Conservation (phyloP, 2,888 invertebrate genomes). For the Hartigia nigra region DNA sequence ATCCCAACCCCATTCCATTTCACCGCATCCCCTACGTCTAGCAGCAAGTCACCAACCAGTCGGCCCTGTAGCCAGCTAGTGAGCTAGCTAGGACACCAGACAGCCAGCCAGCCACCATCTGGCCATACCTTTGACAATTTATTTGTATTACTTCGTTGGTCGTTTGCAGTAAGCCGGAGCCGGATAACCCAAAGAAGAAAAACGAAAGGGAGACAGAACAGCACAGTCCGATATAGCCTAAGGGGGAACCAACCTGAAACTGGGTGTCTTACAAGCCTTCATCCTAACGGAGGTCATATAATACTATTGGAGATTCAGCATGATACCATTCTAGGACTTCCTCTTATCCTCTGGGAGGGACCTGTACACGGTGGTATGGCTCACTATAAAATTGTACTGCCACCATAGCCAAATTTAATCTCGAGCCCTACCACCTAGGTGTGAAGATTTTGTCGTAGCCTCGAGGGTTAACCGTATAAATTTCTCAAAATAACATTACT, state of each 20-base stretch:
- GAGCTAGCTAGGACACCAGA: not conserved
- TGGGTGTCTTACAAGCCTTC: not conserved
- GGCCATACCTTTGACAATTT: constrained; percentile 54
- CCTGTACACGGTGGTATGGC: not conserved
- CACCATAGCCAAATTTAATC: not conserved
- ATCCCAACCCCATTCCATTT: constrained; percentile 44
- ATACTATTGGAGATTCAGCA: not conserved
- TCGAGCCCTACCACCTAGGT: not conserved
- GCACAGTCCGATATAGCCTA: not conserved
- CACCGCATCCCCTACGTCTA: constrained; percentile 33
- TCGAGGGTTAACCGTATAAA: constrained; percentile 22
- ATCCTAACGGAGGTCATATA: not conserved
- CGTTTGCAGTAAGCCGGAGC: constrained; percentile 34
- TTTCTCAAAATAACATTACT: constrained; percentile 35
- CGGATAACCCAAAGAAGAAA: constrained; percentile 4
- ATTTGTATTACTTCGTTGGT: constrained; percentile 51
- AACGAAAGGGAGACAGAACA: not conserved
- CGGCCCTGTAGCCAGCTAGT: not conserved
- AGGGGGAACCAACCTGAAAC: not conserved
- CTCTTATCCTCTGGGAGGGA: not conserved
- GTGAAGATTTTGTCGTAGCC: not conserved
- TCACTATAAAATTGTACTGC: not conserved
- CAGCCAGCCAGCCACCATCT: constrained; percentile 50
- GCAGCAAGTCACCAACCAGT: not conserved
- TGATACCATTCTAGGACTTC: not conserved